Conservation (phyloP, 2,797 vertebrate genomes). For the Artibeus jamaicensis region DNA sequence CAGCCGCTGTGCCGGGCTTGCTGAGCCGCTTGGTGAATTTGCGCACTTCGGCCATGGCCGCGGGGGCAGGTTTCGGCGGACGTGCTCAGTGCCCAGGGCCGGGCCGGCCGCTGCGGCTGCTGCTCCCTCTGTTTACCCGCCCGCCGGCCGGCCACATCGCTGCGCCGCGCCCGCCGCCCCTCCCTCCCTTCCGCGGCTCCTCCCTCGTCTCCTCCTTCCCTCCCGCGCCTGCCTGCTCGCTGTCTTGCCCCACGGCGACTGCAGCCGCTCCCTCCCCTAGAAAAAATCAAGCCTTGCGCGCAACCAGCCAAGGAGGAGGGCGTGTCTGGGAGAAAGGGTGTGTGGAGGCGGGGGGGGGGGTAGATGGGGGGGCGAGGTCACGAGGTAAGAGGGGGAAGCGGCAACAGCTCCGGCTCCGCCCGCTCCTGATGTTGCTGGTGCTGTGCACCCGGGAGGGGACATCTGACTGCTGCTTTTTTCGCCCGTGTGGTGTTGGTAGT, state of each 20-base stretch:
- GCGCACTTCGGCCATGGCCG: conserved; percentile 92
- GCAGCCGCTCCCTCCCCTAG: background rate
- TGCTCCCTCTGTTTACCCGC: conserved; percentile 64
- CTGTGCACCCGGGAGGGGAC: conserved; percentile 61
- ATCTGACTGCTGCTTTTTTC: conserved; percentile 26
- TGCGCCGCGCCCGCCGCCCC: conserved; percentile 1
- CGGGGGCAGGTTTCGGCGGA: conserved; percentile 8
- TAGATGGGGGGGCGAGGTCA: conserved; percentile 56
- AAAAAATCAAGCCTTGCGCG: background rate
- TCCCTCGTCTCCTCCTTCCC: background rate
- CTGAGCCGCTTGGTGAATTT: conserved; percentile 97
- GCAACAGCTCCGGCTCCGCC: conserved; percentile 61
- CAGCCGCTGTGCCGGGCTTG: conserved; percentile 96
- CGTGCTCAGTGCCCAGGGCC: background rate
- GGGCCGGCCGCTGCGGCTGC: background rate
- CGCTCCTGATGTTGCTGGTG: conserved; percentile 54
- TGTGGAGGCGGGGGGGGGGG: background rate
- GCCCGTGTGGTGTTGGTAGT: background rate
- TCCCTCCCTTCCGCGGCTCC: background rate
- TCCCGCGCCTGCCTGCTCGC: background rate
- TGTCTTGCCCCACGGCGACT: background rate
- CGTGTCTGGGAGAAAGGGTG: conserved; percentile 57
- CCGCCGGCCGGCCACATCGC: conserved; percentile 32
- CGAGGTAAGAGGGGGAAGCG: conserved; percentile 68
- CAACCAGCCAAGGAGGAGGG: conserved; percentile 31